Base-by-base conservation (phyloP, 1,140 invertebrate species). In the Cyclargus thomasi region DNA sequence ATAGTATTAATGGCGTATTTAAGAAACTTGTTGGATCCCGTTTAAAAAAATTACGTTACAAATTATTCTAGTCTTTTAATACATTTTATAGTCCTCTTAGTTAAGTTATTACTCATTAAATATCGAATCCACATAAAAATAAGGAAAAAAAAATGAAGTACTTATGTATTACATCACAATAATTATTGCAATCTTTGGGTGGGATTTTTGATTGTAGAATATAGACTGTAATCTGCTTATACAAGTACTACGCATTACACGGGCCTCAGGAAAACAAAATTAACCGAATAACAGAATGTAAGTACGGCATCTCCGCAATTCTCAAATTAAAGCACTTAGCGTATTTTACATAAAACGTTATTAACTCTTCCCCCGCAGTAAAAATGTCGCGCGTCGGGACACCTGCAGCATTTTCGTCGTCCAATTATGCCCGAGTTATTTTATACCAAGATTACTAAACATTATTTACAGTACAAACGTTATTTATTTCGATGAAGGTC, bases 291-390 rank as follows among this genome's bases (percentile, higher is more conserved):
- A 47, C 11, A 11, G 39, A 47, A 16, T 14, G 39, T 14, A 47
- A 47, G 39, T 14, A 63, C 63, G n/a, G 63, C 22, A 53, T 35
- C 23, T 53, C 21, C 35, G 64, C 63, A 36, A 69, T 57, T 57
- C 74, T 76, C 62, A 74, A 79, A 82, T 74, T 79, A 74, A 74
- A 71, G 57, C 65, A 66, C 68, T 57, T 73, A 74, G 67, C 53
- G 53, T 55, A 70, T 78, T 77, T 82, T 75, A 77, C 77, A 75
- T 80, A 76, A 77, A 79, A 67, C 55, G 68, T 76, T 82, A 85
- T 85, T 85, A 83, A 80, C 76, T 79, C 74, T 78, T 79, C 70
- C 72, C 64, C 67, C 57, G 80, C 69, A 76, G 82, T 83, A 83
- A 85, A 84, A 83, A 79, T 78, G 77, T 76, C 75, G 39, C 39